These are phyloP conservation scores for Ophion ellenae DNA, from an alignment of 2,888 invertebrate genomes.

Conservation along the genomic window DNA sequence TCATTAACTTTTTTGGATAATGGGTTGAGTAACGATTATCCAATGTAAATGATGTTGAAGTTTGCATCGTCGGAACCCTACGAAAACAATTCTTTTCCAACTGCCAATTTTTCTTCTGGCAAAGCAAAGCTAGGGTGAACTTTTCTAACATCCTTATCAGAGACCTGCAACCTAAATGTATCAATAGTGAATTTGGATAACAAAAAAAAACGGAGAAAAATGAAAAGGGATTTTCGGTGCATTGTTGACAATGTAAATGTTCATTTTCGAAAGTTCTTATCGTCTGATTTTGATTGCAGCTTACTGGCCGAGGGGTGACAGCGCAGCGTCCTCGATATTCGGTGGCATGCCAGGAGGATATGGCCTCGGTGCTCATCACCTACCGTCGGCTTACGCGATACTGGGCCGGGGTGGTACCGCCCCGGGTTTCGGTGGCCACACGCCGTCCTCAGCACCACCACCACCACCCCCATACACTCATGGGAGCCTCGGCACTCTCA, in stretches of 20 bases:
- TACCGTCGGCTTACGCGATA: conserved; percentile 83
- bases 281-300: conserved; percentile 84
- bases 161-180: no score
- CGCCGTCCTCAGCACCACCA: conserved; percentile 80
- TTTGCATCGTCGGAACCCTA: background rate
- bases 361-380: conserved; percentile 82
- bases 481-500: conserved; percentile 87
- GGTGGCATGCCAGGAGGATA: conserved; percentile 83
- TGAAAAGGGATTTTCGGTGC: no score
- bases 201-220: no score
- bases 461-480: conserved; percentile 81
- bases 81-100: no score
- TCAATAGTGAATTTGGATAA: no score
- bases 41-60: background rate
- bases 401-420: conserved; percentile 81
- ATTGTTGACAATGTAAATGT: background rate
- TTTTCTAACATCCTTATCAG: no score
- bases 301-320: conserved; percentile 91
- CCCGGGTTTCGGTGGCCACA: conserved; percentile 80
- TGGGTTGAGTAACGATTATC: no score
- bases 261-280: conserved; percentile 21
- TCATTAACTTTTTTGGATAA: no score
- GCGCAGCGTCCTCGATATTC: conserved; percentile 80
- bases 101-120: no score
- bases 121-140: no score